These are phyloP conservation scores for Colletes gigas DNA, from an alignment of 1,140 invertebrate species.

Conservation along the genomic window DNA sequence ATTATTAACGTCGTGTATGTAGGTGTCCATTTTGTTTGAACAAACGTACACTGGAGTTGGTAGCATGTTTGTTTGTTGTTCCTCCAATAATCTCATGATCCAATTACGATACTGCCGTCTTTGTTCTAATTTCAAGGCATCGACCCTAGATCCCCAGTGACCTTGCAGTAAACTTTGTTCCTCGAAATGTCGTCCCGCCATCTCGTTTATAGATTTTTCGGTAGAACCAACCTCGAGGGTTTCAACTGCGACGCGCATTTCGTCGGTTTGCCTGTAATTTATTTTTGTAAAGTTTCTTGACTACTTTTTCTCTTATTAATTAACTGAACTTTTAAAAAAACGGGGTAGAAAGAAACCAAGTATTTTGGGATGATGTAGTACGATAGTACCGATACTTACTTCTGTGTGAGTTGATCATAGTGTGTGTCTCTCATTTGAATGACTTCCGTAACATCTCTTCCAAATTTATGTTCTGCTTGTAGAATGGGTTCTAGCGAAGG, in stretches of 20 bases:
- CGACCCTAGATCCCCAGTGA: slow-evolving; percentile 88
- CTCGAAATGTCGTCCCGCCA: slow-evolving; percentile 89
- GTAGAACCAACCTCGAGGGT: slow-evolving; percentile 84
- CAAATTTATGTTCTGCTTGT: slow-evolving; percentile 89
- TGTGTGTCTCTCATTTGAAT: slow-evolving; percentile 85
- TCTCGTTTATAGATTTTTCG: slow-evolving; percentile 89
- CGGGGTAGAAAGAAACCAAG: slow-evolving; percentile 2
- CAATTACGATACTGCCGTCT: slow-evolving; percentile 89
- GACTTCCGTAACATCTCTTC: slow-evolving; percentile 86
- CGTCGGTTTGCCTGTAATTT: slow-evolving; percentile 86
- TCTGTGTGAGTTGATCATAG: slow-evolving; percentile 84
- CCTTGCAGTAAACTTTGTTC: slow-evolving; percentile 88
- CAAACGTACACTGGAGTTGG: slow-evolving; percentile 82
- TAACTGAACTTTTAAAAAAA: not conserved
- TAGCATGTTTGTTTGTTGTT: slow-evolving; percentile 83
- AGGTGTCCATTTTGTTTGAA: not conserved
- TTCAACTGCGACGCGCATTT: slow-evolving; percentile 89
- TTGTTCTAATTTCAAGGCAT: slow-evolving; percentile 87
- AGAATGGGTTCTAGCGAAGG: slow-evolving; percentile 89
- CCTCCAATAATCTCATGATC: slow-evolving; percentile 88
- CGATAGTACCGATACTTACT: slow-evolving; percentile 77
- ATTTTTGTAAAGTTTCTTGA: not conserved
- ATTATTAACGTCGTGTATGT: not conserved
- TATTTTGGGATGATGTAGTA: not conserved
- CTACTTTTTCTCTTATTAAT: not conserved